These are phyloP conservation scores for Calephelis perditalis DNA, from an alignment of 2,888 invertebrate genomes.

Conservation along the genomic window DNA sequence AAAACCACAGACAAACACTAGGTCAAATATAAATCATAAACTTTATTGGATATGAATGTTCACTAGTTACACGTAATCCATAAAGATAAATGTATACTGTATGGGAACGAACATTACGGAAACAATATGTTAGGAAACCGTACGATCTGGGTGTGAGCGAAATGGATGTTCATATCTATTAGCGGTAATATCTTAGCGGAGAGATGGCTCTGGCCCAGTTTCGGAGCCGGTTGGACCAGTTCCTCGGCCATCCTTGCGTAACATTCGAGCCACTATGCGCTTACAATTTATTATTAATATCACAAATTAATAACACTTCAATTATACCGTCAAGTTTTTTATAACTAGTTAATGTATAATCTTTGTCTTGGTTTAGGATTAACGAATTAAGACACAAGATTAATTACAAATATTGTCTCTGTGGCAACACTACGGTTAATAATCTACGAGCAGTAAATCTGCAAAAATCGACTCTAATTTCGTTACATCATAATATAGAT, in stretches of 20 bases:
- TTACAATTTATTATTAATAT: conserved; percentile 68
- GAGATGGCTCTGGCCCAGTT: conserved; percentile 75
- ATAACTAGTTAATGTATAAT: neutral
- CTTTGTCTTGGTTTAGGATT: too few relatives aligned
- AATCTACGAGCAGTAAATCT: too few relatives aligned
- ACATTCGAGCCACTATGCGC: conserved; percentile 47
- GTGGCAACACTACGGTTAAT: too few relatives aligned
- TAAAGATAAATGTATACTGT: too few relatives aligned
- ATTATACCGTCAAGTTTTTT: conserved; percentile 41
- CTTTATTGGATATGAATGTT: too few relatives aligned
- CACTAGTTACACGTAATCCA: too few relatives aligned
- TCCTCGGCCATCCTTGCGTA: conserved; percentile 69
- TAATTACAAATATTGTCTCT: too few relatives aligned
- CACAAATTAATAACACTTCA: conserved; percentile 59
- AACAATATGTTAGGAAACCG: conserved; percentile 36
- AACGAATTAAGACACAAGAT: too few relatives aligned
- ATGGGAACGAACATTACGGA: conserved; percentile 3
- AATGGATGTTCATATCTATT: conserved; percentile 64
- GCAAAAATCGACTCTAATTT: too few relatives aligned
- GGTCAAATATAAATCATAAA: too few relatives aligned
- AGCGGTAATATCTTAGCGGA: conserved; percentile 65
- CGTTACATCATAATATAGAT: too few relatives aligned
- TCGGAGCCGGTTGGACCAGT: conserved; percentile 69
- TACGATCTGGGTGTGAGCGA: conserved; percentile 35
- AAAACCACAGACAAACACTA: too few relatives aligned